Evolutionary conservation across 2,797 vertebrate species (phyloP).

Genomic region (Tamandua tetradactyla): DNA sequence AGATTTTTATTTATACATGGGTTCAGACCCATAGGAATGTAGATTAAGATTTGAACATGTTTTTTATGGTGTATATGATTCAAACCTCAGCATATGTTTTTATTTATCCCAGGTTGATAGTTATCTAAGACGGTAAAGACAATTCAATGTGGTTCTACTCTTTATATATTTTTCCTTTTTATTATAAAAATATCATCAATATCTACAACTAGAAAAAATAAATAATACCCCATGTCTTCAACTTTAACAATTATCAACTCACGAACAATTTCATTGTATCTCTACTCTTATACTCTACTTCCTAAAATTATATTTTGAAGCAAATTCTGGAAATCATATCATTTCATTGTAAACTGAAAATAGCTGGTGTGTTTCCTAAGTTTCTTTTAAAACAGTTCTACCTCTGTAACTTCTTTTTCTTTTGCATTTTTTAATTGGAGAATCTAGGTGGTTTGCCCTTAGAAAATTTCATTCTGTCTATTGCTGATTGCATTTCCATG

Average conservation of each 20-base stretch:
- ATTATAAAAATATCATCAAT: neutral
- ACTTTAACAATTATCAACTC: neutral
- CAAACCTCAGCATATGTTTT: neutral
- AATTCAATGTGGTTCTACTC: neutral
- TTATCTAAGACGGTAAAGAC: neutral
- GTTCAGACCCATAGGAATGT: too few relatives aligned
- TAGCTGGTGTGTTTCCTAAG: neutral
- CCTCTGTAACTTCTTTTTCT: neutral
- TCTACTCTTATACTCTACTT: neutral
- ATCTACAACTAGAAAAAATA: neutral
- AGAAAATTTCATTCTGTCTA: neutral
- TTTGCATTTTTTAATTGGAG: neutral
- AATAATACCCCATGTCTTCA: neutral
- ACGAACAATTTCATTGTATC: neutral
- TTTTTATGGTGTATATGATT: too few relatives aligned
- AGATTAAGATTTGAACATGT: too few relatives aligned
- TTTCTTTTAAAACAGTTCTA: neutral
- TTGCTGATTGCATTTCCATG: accelerated
- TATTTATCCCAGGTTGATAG: neutral
- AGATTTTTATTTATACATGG: too few relatives aligned
- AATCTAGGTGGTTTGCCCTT: neutral
- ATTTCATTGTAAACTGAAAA: neutral
- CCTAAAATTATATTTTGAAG: neutral
- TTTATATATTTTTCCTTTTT: neutral
- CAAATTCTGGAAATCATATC: neutral